Percentiles rank a stretch among this genome's conserved stretches.
Conservation (phyloP, 1,140 invertebrate genomes). For the Zaprionus gabonicus region DNA sequence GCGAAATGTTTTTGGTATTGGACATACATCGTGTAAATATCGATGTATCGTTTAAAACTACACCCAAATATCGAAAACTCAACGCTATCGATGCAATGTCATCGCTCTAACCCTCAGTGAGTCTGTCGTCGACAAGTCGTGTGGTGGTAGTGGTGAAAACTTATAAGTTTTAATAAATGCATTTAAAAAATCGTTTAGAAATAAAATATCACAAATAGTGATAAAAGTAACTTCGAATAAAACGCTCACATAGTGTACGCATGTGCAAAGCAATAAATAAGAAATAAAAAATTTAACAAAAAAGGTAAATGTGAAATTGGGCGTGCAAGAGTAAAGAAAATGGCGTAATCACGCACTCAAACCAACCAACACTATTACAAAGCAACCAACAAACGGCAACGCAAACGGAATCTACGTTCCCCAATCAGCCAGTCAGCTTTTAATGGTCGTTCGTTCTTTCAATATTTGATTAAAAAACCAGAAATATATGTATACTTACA, state of each 20-base stretch:
- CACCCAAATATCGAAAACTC: neutral
- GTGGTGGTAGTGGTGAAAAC: conserved; percentile 50
- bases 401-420: conserved; percentile 68
- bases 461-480: conserved; percentile 58
- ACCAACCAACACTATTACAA: conserved; percentile 42
- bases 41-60: neutral
- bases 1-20: neutral
- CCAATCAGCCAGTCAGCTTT: conserved; percentile 74
- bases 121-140: conserved; percentile 52
- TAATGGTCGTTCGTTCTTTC: conserved; percentile 48
- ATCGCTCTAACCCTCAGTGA: conserved; percentile 38
- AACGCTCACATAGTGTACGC: conserved; percentile 42
- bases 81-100: conserved; percentile 17
- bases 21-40: neutral
- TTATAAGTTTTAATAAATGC: conserved; percentile 50
- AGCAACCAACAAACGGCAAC: conserved; percentile 61
- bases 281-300: conserved; percentile 45
- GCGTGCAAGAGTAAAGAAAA: conserved; percentile 78
- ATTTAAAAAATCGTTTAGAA: conserved; percentile 41
- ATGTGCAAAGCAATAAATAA: conserved; percentile 49
- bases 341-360: conserved; percentile 80
- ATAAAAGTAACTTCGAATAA: conserved; percentile 36
- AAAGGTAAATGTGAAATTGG: conserved; percentile 75
- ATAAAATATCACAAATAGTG: conserved; percentile 28
- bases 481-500: conserved; percentile 37